Evolutionary conservation across 2,888 invertebrate genomes (phyloP).

Genomic region (Macaria notata): DNA sequence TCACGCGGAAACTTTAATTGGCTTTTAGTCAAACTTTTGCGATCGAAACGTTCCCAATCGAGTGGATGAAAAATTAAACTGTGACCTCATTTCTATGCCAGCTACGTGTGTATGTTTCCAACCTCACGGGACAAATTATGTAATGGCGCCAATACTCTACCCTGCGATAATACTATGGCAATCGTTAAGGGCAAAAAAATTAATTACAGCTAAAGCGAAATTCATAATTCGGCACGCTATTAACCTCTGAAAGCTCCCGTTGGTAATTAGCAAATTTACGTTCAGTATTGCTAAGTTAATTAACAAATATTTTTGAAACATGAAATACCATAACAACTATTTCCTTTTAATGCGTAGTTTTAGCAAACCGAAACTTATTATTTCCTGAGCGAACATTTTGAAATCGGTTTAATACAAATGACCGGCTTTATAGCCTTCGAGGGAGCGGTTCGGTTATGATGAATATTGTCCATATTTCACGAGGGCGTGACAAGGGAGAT

Average conservation of each 20-base stretch:
- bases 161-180: no score
- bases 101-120: no score
- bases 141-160: no score
- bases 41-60: slow-evolving; percentile 1
- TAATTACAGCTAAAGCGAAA: slow-evolving; percentile 18
- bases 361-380: slow-evolving; percentile 19
- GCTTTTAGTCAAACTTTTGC: slow-evolving; percentile 20
- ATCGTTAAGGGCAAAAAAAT: not conserved
- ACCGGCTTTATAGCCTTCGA: slow-evolving; percentile 38
- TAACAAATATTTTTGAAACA: slow-evolving; percentile 23
- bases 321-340: slow-evolving; percentile 19
- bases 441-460: slow-evolving; percentile 38
- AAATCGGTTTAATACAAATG: slow-evolving; percentile 42
- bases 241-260: slow-evolving; percentile 20
- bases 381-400: slow-evolving; percentile 11
- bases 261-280: slow-evolving; percentile 32
- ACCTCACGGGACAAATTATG: no score
- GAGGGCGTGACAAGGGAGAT: slow-evolving; percentile 25
- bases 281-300: slow-evolving; percentile 26
- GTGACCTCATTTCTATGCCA: no score
- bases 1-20: slow-evolving; percentile 11
- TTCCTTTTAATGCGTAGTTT: slow-evolving; percentile 8
- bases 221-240: slow-evolving; percentile 30
- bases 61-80: no score
- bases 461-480: slow-evolving; percentile 45